Conservation (phyloP, 2,888 invertebrate species). For the Eupithecia abbreviata region DNA sequence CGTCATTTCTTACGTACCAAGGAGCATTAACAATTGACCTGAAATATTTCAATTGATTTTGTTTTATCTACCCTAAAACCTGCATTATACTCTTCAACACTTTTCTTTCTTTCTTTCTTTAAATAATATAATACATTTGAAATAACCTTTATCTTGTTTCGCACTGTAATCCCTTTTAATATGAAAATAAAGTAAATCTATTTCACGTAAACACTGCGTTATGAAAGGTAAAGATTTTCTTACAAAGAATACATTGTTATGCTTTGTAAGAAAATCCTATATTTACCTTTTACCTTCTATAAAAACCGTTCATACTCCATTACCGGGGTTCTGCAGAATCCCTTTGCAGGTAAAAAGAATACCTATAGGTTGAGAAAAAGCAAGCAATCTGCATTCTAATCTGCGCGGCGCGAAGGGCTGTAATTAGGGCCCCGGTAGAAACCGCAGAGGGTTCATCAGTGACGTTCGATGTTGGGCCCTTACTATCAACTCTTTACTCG, state of each 20-base stretch:
- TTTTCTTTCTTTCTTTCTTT: too few species aligned
- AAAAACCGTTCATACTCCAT: not conserved
- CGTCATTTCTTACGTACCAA: too few species aligned
- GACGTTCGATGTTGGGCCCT: slow-evolving; percentile 45
- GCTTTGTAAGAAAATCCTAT: too few species aligned
- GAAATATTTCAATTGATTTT: too few species aligned
- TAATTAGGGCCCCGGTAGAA: slow-evolving; percentile 63
- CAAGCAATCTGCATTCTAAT: slow-evolving; percentile 56
- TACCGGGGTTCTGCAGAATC: not conserved
- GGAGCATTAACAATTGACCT: too few species aligned
- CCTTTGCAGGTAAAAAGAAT: not conserved
- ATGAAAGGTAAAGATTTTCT: not conserved
- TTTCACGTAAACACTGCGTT: not conserved
- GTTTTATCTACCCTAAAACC: too few species aligned
- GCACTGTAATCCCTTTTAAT: not conserved
- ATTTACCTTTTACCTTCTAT: not conserved
- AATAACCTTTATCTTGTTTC: not conserved
- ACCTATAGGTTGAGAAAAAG: slow-evolving; percentile 34
- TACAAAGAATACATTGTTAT: not conserved
- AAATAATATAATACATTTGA: too few species aligned
- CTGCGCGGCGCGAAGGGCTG: slow-evolving; percentile 55
- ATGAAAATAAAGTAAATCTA: not conserved
- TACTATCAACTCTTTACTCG: slow-evolving; percentile 31
- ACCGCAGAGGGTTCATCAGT: slow-evolving; percentile 63
- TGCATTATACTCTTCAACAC: too few species aligned